Evolutionary conservation across 2,888 invertebrate genomes (phyloP), one percentile per base, ranked within the genome.

Genomic region (Megaustenia siamemsis): DNA sequence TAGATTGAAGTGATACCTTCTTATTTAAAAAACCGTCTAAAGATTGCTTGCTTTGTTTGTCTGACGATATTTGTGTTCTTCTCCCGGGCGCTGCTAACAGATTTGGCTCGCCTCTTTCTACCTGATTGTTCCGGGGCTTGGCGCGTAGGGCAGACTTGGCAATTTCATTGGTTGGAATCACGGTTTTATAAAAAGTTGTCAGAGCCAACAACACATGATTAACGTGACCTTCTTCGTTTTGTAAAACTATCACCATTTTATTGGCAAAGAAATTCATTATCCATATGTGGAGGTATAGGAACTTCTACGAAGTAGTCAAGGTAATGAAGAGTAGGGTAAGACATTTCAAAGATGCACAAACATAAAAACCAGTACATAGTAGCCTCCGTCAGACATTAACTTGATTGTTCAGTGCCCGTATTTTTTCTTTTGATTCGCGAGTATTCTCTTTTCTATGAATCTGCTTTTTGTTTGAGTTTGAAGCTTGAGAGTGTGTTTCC

Each of bases 151-250:
- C 32, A 32, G 32, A 45, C 21, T 18, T 49, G 21, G 21, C 28
- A 8, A 73, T 49, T 49, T 73, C 49, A 73, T 73, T 73, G 73
- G 73, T 18, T 73, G 32, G 3, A 28, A 73, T 4, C 6, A 12
- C 5, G 43, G 68, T n/a, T 28, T 43, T 45, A 73, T 45, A 73
- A 73, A 73, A 73, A 49, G 45, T 73, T 24, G 32, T 32, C 32
- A 12, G 60, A 3, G 45, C 8, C 6, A 3, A 28, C 21, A 69
- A 10, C 38, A 40, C 4, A 69, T 40, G 24, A 53, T 10, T 3
- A 21, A n/a, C 21, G 69, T 40, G 40, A 69, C 18, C 18, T 40
- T 69, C 38, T 69, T 69, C 69, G 69, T 69, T 6, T 40, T 69
- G 24, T 21, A 21, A 21, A 24, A 21, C 5, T 69, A 69, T 69